Base-by-base conservation (phyloP, 2,888 invertebrate species). In the Gymnoscelis rufifasciata region DNA sequence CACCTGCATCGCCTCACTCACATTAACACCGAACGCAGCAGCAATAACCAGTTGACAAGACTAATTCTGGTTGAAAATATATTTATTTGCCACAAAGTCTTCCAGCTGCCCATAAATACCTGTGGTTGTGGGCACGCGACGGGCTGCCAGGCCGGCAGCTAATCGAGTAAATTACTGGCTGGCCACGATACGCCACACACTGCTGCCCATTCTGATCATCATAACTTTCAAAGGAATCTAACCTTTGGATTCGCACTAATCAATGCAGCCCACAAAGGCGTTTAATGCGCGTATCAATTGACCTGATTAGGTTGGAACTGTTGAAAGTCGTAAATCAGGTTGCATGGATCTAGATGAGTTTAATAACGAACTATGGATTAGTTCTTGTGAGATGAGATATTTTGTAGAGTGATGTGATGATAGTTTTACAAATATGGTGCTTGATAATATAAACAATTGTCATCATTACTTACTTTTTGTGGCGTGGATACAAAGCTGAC, bases 111-210 rank as follows among this genome's bases (percentile, higher is more conserved):
- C 1, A 23, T n/a, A 5, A 12, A 8, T 13, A 19, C 66, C 60
- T 59, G 65, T 57, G 66, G 65, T 24, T 33, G 33, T 19, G 38
- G 43, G 73, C 80, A 79, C 75, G 82, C 77, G 74, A 78, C 68
- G 68, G 57, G 53, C 55, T 66, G 30, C 37, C n/a, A n/a, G 74
- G 77, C 68, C 68, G 57, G 53, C 29, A 43, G 30, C 46, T 77
- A 73, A 74, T 77, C 72, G 70, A 74, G 71, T 73, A 68, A 78
- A 75, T 77, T 74, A 76, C 74, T 71, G 66, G 71, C 62, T 64
- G 7, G 35, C 50, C 65, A 40, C 48, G 38, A 37, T 45, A 38
- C 29, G 39, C 33, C 26, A 12, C 28, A 36, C 30, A 42, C 38
- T 38, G 40, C 31, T 38, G n/a, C 13, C 8, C 33, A 45, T 49